Base-by-base conservation (phyloP, 2,888 invertebrate species). In the Toxonevra muliebris region DNA sequence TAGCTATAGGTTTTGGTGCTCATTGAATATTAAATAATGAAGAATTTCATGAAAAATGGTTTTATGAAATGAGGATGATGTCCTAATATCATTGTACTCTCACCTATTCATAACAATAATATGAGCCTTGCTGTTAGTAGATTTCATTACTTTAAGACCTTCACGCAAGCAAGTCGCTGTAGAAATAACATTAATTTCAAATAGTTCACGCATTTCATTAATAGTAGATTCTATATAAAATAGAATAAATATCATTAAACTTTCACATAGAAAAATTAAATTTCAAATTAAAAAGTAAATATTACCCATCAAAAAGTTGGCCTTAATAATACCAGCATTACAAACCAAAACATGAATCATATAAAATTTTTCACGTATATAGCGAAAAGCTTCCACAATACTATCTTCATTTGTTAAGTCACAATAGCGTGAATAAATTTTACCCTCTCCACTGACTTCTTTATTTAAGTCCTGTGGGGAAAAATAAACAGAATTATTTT, bases 61-160 rank as follows among this genome's bases (percentile, higher is more conserved):
- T n/a, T n/a, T n/a, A n/a, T n/a, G n/a, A n/a, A n/a, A n/a, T n/a
- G n/a, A n/a, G n/a, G n/a, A n/a, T n/a, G n/a, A n/a, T n/a, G n/a
- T n/a, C n/a, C n/a, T n/a, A n/a, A n/a, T n/a, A n/a, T n/a, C n/a
- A n/a, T n/a, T n/a, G n/a, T n/a, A n/a, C n/a, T n/a, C 69, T 66
- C 43, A 89, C 90, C 90, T 90, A 80, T 88, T 89, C 65, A 91
- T 86, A 63, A 89, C 86, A 62, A 91, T 85, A 70, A 91, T 87
- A 72, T 90, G 90, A 0, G 89, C 90, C 54, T 87, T 86, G 1
- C 85, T 81, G 1, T 85, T 82, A 48, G 85, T 81, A 42, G 85
- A 85, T 43, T 84, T 85, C 88, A 90, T 89, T 0, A 87, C 83
- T 66, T 87, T 86, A 0, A 88, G 76, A 0, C 88, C 86, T 78